phyloP scores from a whole-genome alignment of 23 tunicate species.

The Pegea sp. region DNA sequence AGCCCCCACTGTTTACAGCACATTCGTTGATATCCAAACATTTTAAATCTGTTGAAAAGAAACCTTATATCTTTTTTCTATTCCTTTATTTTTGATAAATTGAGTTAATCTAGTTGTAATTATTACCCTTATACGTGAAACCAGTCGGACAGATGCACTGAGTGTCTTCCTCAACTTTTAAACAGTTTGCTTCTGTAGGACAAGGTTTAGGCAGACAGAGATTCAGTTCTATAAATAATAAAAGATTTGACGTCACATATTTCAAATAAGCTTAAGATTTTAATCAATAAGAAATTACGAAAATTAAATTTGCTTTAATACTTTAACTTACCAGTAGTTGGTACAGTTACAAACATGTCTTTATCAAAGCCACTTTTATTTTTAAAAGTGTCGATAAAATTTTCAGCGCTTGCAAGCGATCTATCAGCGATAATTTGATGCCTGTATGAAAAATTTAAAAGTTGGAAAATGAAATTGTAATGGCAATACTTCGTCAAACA shows the following conservation, averaged over 20 bases:
- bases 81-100: too few species aligned
- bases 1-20: neutral
- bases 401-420: neutral
- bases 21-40: neutral
- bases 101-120: too few species aligned
- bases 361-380: neutral
- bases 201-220: constrained; percentile 10
- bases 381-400: neutral
- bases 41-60: too few species aligned
- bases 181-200: constrained; percentile 7
- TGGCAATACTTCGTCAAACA: neutral
- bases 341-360: neutral
- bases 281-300: too few species aligned
- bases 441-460: neutral
- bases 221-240: constrained; percentile 18
- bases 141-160: constrained; percentile 9
- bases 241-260: too few species aligned
- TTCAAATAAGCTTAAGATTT: too few species aligned
- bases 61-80: too few species aligned
- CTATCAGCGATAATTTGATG: neutral
- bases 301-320: too few species aligned
- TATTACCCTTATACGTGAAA: too few species aligned
- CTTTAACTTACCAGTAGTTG: neutral
- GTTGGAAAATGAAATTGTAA: neutral
- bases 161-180: neutral